These are phyloP conservation scores for Sus cebifrons DNA, from an alignment of 2,797 vertebrate species.

Conservation along the genomic window DNA sequence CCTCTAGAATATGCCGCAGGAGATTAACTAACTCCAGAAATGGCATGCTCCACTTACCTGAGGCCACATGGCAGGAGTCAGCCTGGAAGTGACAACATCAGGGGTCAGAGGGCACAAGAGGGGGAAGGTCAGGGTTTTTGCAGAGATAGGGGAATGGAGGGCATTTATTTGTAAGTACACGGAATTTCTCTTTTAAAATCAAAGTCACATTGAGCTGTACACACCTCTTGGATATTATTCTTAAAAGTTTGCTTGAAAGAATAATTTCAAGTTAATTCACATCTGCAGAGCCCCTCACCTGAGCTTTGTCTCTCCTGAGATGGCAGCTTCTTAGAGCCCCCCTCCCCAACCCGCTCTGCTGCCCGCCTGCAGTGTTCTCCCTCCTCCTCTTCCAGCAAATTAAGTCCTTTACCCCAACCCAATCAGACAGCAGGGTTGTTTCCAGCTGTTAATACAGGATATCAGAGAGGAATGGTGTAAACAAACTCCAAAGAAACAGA, in stretches of 20 bases:
- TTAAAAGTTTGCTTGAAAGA: constrained; percentile 14
- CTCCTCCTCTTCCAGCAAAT: neutral
- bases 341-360: neutral
- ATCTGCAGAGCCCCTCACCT: neutral
- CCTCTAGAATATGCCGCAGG: neutral
- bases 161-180: neutral
- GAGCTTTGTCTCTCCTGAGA: no score
- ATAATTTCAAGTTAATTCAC: neutral
- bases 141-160: neutral
- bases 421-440: neutral
- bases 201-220: neutral
- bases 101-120: neutral
- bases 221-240: neutral
- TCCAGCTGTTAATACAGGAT: neutral
- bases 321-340: neutral
- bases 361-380: neutral
- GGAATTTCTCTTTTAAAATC: constrained; percentile 36
- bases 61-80: neutral
- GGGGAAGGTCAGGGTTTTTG: neutral
- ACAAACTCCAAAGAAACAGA: neutral
- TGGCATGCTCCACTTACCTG: neutral
- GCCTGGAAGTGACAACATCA: no score
- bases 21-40: neutral
- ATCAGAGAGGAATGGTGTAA: neutral
- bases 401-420: neutral